Percentiles rank a stretch among this genome's conserved stretches.
Evolutionary conservation across 2,113 vertebrate species (phyloP).

Genomic region (Tetraodon nigroviridis): DNA sequence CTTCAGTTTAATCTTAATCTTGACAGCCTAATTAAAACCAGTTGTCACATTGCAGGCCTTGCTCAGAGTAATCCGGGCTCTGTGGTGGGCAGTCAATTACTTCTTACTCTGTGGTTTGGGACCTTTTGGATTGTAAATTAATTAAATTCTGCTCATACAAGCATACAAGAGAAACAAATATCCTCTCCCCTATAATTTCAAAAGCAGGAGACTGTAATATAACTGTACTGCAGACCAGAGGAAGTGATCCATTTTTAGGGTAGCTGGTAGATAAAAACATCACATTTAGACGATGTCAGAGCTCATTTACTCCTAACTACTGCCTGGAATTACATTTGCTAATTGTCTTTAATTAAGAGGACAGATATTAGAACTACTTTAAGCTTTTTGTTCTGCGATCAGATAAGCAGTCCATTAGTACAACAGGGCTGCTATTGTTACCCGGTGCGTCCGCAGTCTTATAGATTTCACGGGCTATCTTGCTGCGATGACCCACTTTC

Average conservation of each 20-base stretch:
- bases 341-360: neutral
- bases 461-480: conserved; percentile 28
- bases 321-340: neutral
- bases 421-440: no score
- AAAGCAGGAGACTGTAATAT: neutral
- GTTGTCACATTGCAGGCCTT: no score
- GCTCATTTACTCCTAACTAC: neutral
- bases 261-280: neutral
- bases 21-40: no score
- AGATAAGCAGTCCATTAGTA: neutral
- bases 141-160: neutral
- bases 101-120: neutral
- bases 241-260: neutral
- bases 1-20: no score
- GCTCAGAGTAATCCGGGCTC: neutral
- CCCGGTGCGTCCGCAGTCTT: conserved; percentile 8
- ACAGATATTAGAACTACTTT: neutral
- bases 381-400: neutral
- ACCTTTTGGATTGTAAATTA: neutral
- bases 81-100: neutral
- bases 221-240: neutral
- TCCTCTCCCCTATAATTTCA: neutral
- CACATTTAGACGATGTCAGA: neutral
- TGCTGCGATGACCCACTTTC: conserved; percentile 55
- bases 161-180: neutral